Conservation (phyloP, 2,113 vertebrate species). For the Cynoglossus semilaevis region DNA sequence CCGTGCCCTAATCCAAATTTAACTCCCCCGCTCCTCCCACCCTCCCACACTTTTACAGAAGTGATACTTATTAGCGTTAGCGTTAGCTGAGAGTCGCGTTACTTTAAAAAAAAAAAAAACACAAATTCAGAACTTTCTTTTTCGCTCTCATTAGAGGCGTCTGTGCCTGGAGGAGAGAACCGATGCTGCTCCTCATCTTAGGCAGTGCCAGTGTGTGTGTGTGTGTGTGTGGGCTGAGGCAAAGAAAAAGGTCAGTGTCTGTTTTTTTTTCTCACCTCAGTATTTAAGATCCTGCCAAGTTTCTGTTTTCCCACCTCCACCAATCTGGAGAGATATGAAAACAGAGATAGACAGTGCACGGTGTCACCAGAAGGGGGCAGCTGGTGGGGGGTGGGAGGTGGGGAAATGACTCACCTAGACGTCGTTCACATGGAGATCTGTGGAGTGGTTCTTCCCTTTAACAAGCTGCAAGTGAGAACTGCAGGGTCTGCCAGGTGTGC, state of each 20-base stretch:
- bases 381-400: too few species aligned
- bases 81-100: too few species aligned
- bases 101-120: too few species aligned
- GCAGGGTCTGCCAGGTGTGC: constrained; percentile 70
- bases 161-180: constrained; percentile 59
- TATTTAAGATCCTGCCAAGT: constrained; percentile 67
- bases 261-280: constrained; percentile 61
- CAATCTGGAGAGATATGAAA: constrained; percentile 59
- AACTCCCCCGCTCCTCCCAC: too few species aligned
- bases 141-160: constrained; percentile 68
- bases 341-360: constrained; percentile 57
- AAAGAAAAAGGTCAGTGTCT: constrained; percentile 58
- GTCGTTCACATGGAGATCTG: constrained; percentile 67
- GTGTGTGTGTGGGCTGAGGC: constrained; percentile 63
- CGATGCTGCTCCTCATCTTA: constrained; percentile 54
- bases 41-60: too few species aligned
- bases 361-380: constrained; percentile 64
- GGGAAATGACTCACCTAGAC: constrained; percentile 67
- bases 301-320: constrained; percentile 35
- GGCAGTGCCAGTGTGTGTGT: constrained; percentile 52
- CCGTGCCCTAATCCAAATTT: too few species aligned
- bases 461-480: constrained; percentile 74
- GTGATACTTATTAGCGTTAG: too few species aligned
- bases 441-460: constrained; percentile 69
- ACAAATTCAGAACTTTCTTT: constrained; percentile 58